phyloP scores from a whole-genome alignment of 2,888 invertebrate species.

The Ernsta delagoae region DNA sequence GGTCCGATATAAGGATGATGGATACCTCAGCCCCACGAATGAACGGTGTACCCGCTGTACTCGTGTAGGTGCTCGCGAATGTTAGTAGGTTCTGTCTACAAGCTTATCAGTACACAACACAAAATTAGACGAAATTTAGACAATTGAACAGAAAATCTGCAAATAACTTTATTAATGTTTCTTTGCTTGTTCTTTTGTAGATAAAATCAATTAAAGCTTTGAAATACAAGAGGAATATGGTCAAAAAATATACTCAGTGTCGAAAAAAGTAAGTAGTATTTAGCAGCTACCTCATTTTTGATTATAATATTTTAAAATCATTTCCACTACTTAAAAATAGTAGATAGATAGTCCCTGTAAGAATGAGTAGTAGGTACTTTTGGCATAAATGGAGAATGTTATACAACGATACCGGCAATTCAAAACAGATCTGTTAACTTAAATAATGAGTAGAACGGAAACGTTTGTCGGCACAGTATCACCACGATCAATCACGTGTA shows the following conservation, averaged over 20 bases:
- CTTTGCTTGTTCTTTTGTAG: no score
- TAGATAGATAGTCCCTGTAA: no score
- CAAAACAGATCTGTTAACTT: slow-evolving; percentile 33
- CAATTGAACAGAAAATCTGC: no score
- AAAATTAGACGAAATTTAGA: background rate
- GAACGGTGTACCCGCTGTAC: slow-evolving; percentile 50
- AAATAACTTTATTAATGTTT: no score
- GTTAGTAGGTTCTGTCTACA: slow-evolving; percentile 19
- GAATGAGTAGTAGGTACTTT: background rate
- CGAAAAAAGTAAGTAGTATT: no score
- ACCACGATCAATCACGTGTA: slow-evolving; percentile 77
- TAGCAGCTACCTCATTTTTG: no score
- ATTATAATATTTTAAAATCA: no score
- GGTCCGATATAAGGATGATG: slow-evolving; percentile 78
- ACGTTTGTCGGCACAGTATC: slow-evolving; percentile 67
- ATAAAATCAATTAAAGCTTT: no score
- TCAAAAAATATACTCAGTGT: no score
- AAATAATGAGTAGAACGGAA: slow-evolving; percentile 64
- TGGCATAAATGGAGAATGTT: background rate
- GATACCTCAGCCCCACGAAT: slow-evolving; percentile 71
- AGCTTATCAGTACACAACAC: slow-evolving; percentile 14
- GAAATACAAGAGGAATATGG: no score
- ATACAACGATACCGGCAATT: slow-evolving; percentile 1
- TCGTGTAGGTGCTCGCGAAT: slow-evolving; percentile 37
- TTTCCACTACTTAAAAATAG: no score